A percentile compares a stretch with the other conserved stretches of the same genome.
These are phyloP conservation scores for Catostomus latipinnis DNA, from an alignment of 2,797 vertebrate species.

Conservation along the genomic window DNA sequence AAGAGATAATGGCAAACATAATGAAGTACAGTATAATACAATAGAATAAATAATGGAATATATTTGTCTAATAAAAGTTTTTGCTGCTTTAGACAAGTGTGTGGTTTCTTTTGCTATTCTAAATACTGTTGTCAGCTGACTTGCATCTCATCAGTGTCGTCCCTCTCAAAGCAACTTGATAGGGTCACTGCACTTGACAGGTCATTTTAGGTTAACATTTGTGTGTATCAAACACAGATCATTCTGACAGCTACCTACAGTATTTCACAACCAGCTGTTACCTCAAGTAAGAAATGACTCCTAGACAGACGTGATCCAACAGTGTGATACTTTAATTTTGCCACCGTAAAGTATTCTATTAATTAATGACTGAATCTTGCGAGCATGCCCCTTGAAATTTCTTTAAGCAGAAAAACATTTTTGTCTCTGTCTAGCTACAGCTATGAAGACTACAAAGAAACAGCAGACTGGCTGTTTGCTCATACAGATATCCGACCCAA, in stretches of 20 bases:
- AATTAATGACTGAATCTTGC: background rate
- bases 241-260: constrained; percentile 29
- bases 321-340: background rate
- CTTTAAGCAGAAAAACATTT: background rate
- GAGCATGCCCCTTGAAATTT: background rate
- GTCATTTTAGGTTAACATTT: constrained; percentile 19
- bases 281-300: background rate
- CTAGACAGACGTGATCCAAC: background rate
- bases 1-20: background rate
- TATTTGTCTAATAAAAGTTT: too few relatives aligned
- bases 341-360: background rate
- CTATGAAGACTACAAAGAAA: constrained; percentile 75
- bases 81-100: background rate
- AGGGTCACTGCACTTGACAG: constrained; percentile 23
- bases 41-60: background rate
- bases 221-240: constrained; percentile 13
- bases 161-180: constrained; percentile 6
- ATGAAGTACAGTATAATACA: background rate
- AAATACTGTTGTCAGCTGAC: background rate
- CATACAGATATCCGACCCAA: constrained; percentile 66
- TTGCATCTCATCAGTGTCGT: constrained; percentile 22
- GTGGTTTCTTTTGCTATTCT: background rate
- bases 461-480: constrained; percentile 76
- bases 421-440: constrained; percentile 63
- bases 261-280: constrained; percentile 5